These are phyloP conservation scores for Syngnathus typhle DNA, from an alignment of 2,113 vertebrate species.

Conservation along the genomic window DNA sequence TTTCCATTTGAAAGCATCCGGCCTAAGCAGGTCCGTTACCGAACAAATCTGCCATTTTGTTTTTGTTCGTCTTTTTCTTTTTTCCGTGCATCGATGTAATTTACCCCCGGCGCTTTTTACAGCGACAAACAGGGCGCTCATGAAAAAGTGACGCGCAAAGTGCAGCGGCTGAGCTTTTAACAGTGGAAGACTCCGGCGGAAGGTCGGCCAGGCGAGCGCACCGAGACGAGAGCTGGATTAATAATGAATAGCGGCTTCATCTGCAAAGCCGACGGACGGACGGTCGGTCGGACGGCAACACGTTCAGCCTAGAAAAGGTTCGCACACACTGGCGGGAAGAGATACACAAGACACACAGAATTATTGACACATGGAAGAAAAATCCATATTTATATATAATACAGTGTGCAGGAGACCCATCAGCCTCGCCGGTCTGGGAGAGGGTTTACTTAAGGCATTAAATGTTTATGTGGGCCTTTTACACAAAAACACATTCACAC, in stretches of 20 bases:
- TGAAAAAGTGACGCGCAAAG: slow-evolving; percentile 60
- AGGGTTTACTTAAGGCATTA: slow-evolving; percentile 66
- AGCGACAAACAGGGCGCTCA: slow-evolving; percentile 53
- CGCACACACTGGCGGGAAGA: slow-evolving; percentile 16
- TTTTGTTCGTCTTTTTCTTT: neutral
- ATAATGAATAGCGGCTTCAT: slow-evolving; percentile 61
- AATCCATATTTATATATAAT: slow-evolving; percentile 69
- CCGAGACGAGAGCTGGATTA: slow-evolving; percentile 43
- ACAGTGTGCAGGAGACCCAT: slow-evolving; percentile 57
- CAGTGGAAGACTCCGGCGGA: slow-evolving; percentile 39
- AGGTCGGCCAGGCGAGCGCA: slow-evolving; percentile 49
- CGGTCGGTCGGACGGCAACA: slow-evolving; percentile 23
- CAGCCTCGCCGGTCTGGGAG: slow-evolving; percentile 48
- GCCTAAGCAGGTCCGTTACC: slow-evolving; percentile 18
- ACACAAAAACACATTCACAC: slow-evolving; percentile 13
- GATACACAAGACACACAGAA: slow-evolving; percentile 20
- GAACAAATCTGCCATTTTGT: slow-evolving; percentile 31
- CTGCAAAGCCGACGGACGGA: slow-evolving; percentile 20
- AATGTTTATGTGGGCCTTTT: slow-evolving; percentile 61
- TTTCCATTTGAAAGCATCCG: slow-evolving; percentile 19
- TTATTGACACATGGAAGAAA: slow-evolving; percentile 60
- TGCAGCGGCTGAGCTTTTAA: slow-evolving; percentile 59
- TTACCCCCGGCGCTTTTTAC: slow-evolving; percentile 32
- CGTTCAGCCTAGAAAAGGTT: slow-evolving; percentile 37
- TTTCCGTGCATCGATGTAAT: slow-evolving; percentile 33